Evolutionary conservation across 2,797 vertebrate species (phyloP), one percentile per base, ranked within the genome.

Genomic region (Cottoperca gobio): DNA sequence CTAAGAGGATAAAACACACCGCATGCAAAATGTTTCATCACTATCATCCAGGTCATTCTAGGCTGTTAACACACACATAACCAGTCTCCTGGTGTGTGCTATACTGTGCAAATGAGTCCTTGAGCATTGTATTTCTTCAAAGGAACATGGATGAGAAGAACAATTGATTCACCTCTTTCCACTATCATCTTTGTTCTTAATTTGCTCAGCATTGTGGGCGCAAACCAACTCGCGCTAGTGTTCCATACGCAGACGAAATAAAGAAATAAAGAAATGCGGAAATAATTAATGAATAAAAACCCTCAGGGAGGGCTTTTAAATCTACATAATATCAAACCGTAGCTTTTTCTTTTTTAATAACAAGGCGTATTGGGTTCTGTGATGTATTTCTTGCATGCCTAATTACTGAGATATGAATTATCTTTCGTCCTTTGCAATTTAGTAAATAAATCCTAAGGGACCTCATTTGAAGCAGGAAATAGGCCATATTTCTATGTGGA

Each of bases 361-460:
- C 85, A 87, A 94, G 92, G 91, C 84, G 52, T 91, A 90, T 93
- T 93, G 87, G 86, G 80, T 90, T 91, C 89, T 94, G 86, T 93
- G 91, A 94, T 94, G 89, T 92, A 91, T 91, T 92, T 92, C 92
- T 91, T 88, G 82, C 89, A 91, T 93, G 89, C 86, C 91, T 95
- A 95, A 95, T 95, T 95, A 95, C 89, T 88, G 86, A 92, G 90
- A 93, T 93, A 80, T 89, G 89, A 94, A 94, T 92, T 92, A 92
- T 91, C 84, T 93, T 91, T 86, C 87, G 86, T 94, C 90, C 89
- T 94, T 90, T 92, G 90, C 93, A 91, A 92, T 93, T 94, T 94
- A 91, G 87, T 92, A 94, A 93, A 93, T 92, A 89, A 92, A 91
- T 88, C 94, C 86, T 82, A 37, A 58, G 87, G 91, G 94, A 90